Conservation (phyloP, 2,888 invertebrate species). For the Mycalesis mineus region DNA sequence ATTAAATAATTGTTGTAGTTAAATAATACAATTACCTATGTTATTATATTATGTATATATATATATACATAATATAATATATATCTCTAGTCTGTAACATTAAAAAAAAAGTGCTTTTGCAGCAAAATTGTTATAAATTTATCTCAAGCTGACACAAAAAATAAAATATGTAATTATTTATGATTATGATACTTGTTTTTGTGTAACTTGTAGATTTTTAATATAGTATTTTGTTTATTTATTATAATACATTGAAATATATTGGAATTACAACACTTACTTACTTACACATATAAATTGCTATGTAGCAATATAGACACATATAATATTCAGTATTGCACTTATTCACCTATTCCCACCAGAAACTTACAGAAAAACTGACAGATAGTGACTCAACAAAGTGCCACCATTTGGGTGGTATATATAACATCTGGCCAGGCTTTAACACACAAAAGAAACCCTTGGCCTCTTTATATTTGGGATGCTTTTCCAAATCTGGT, state of each 20-base stretch:
- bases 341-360: slow-evolving; percentile 84
- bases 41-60: no score
- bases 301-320: not conserved
- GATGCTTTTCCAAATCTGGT: slow-evolving; percentile 85
- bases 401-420: slow-evolving; percentile 99
- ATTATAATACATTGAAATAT: not conserved
- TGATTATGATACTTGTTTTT: no score
- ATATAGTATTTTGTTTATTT: not conserved
- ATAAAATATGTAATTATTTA: no score
- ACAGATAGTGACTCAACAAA: slow-evolving; percentile 91
- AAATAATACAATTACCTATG: no score
- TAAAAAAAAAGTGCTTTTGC: no score
- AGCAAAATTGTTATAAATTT: no score
- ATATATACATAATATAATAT: no score
- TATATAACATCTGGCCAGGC: slow-evolving; percentile 94
- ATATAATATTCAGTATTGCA: not conserved
- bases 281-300: not conserved
- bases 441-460: slow-evolving; percentile 84
- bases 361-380: slow-evolving; percentile 98
- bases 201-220: no score
- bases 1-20: no score
- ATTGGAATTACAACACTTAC: not conserved
- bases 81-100: no score
- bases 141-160: no score
- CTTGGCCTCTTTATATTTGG: slow-evolving; percentile 81